Evolutionary conservation across 2,113 vertebrate species (phyloP), one percentile per base, ranked within the genome.

Genomic region (Oreochromis aureus): DNA sequence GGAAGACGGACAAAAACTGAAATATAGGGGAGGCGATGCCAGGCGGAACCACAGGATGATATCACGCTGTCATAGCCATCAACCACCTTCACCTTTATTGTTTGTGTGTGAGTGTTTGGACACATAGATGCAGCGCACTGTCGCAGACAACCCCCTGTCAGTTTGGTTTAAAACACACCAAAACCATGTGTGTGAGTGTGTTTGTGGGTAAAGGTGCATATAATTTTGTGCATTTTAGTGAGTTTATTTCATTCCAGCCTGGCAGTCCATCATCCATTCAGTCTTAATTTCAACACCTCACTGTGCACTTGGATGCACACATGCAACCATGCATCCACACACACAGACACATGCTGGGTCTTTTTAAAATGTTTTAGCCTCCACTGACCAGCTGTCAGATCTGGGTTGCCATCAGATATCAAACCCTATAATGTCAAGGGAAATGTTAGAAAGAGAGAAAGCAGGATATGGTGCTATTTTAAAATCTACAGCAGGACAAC

Each of bases 341-440:
- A 59, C 44, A 66, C 58, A 73, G 56, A 78, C 81, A 83, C n/a
- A 10, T 3, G 4, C 87, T 63, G 61, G 79, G 39, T 82, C 58
- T 83, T 84, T 84, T 94, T 81, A 93, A 89, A 83, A 58, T 46
- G 46, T 16, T 86, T 93, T 90, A 89, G 89, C 87, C 88, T 87
- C 30, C 46, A 36, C 78, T 86, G 91, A 90, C 85, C 71, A 18
- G 36, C 90, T 89, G 69, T 93, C 90, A 84, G 79, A 86, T 88
- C 59, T 71, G 9, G 36, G 89, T 90, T 86, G 63, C 83, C 87
- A 88, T 79, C 61, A 19, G 48, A 86, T 86, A 80, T 85, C 83
- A 86, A 76, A 81, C 59, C 24, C 41, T 19, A 19, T 55, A 41
- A 55, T 83, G 48, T 80, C 41, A 51, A 24, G 87, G 56, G 81